These are phyloP conservation scores for Drosophila suboccidentalis DNA, from an alignment of 2,888 invertebrate genomes.

Conservation along the genomic window DNA sequence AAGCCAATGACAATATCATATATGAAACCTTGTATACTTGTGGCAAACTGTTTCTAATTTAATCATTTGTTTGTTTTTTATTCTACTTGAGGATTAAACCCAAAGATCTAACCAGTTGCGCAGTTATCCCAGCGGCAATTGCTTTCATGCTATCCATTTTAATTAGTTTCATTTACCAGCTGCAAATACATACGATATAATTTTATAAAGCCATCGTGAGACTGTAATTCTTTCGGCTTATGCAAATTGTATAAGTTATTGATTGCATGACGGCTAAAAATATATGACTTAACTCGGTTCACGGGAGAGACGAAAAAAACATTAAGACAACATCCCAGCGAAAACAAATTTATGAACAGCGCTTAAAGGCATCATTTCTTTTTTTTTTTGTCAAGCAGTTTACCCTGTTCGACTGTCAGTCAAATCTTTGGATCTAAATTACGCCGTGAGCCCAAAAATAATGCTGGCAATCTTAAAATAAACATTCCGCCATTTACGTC, in stretches of 20 bases:
- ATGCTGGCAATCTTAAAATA: conserved; percentile 30
- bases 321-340: background rate
- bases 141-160: conserved; percentile 32
- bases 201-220: background rate
- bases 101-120: conserved; percentile 1
- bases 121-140: conserved; percentile 13
- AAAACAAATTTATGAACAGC: conserved; percentile 17
- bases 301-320: background rate
- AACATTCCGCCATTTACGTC: conserved; percentile 23
- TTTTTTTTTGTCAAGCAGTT: background rate
- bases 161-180: conserved; percentile 48
- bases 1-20: conserved; percentile 43
- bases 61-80: conserved; percentile 49
- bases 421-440: background rate
- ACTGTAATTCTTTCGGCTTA: conserved; percentile 25
- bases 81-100: conserved; percentile 16
- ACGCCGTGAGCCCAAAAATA: conserved; percentile 29
- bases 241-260: conserved; percentile 47
- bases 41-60: conserved; percentile 49
- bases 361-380: conserved; percentile 11
- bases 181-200: background rate
- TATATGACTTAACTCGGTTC: conserved; percentile 7
- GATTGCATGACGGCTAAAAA: conserved; percentile 33
- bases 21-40: conserved; percentile 26
- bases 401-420: background rate